Base-by-base conservation (phyloP, 2,888 invertebrate species). In the Aromia moschata region DNA sequence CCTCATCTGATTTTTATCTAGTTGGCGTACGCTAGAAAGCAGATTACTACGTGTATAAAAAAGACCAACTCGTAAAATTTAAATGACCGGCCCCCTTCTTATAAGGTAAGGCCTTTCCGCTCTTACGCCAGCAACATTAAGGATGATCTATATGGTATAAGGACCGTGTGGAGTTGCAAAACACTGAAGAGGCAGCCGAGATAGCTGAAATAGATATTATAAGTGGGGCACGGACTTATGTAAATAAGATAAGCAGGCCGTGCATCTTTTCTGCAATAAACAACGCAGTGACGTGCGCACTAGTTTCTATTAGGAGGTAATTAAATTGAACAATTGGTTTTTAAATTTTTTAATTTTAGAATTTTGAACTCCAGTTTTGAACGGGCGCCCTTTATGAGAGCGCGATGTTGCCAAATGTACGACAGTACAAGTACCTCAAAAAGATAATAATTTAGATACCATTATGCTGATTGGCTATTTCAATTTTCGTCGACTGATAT, bases 161-260 rank as follows among this genome's bases (percentile, higher is more conserved):
- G 36, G 38, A 38, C 38, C 36, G 9, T 18, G 37, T 47, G 33
- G 17, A 40, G 18, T 49, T 49, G 49, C 49, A 38, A n/a, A n/a
- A 17, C 49, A 49, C 15, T 25, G 49, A 49, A 38, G 47, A 36
- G 7, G n/a, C 47, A 47, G 15, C 17, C 47, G 36, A 52, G 53
- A 57, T 57, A 47, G 38, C 43, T 54, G 54, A 58, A 54, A 56
- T 56, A 46, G 59, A 59, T 65, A 57, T 66, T 67, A 53, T 59
- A 58, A 64, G 67, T 70, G 59, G 68, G 67, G 64, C 70, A 67
- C 58, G 68, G 67, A 62, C 68, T 70, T 68, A 70, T 70, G 68
- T 62, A 70, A 70, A 70, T 68, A 59, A 62, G 62, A 59, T 57
- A 58, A n/a, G 20, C 37, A 40, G 40, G 40, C 56, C 37, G 38